Conservation (phyloP, 2,113 vertebrate genomes). For the Oceanites oceanicus region DNA sequence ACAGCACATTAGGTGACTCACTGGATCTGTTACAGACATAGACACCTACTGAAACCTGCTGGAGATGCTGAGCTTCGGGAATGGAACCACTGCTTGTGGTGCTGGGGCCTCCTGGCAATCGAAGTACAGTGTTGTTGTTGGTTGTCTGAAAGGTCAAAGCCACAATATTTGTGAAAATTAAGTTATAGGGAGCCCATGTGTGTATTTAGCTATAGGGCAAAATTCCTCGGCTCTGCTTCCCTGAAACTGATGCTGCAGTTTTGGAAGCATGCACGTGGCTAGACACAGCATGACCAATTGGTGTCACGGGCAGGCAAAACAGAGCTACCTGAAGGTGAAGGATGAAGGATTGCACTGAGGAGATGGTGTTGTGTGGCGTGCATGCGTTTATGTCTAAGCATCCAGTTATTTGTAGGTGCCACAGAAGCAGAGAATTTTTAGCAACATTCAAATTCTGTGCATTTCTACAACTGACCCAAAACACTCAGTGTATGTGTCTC, state of each 20-base stretch:
- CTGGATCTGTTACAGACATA: not conserved
- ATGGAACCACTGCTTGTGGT: not conserved
- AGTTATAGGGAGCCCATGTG: not conserved
- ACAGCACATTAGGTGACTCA: not conserved
- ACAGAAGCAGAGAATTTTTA: not conserved
- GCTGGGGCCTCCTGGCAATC: not conserved
- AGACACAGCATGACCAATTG: not conserved
- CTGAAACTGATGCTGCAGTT: not conserved
- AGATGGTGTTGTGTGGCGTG: not conserved
- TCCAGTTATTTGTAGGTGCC: not conserved
- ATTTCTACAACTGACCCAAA: not conserved
- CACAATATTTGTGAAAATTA: not conserved
- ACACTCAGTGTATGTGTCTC: not conserved
- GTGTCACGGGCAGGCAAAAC: not conserved
- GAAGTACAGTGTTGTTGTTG: not conserved
- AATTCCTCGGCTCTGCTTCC: not conserved
- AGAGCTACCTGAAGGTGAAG: not conserved
- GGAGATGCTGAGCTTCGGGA: not conserved
- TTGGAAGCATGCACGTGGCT: rapidly evolving
- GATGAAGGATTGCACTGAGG: not conserved
- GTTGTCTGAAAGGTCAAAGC: not conserved
- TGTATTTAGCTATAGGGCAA: not conserved
- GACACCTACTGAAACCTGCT: not conserved
- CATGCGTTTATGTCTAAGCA: not conserved
- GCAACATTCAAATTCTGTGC: not conserved